These are phyloP conservation scores for Sphecodes monilicornis DNA, from an alignment of 2,888 invertebrate genomes.

Conservation along the genomic window DNA sequence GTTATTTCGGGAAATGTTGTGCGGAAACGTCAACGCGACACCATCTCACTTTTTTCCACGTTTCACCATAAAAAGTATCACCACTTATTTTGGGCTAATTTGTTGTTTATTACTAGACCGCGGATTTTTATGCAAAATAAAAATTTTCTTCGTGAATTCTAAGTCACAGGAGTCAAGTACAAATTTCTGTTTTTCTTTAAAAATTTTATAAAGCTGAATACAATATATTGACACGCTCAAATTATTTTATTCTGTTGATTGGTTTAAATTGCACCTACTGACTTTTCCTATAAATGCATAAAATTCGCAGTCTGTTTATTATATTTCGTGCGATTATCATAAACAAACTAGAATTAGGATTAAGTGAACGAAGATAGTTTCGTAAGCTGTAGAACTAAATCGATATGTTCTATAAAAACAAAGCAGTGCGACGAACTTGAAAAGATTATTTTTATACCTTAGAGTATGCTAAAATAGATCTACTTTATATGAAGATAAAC, in stretches of 20 bases:
- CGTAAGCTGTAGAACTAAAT: conserved; percentile 4
- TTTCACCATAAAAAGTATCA: not conserved
- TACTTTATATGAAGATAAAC: not conserved
- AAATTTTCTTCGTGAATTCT: too few relatives aligned
- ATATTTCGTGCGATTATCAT: not conserved
- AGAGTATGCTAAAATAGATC: conserved; percentile 23
- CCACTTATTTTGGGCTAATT: not conserved
- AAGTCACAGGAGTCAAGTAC: too few relatives aligned
- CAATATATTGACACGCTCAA: too few relatives aligned
- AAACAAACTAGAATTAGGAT: not conserved
- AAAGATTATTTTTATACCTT: conserved; percentile 30
- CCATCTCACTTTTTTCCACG: not conserved
- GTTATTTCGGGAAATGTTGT: conserved; percentile 46
- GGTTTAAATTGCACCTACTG: too few relatives aligned
- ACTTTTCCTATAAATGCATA: too few relatives aligned
- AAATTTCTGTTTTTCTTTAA: too few relatives aligned
- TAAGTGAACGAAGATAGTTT: not conserved
- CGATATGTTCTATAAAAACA: conserved; percentile 16
- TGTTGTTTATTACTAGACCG: too few relatives aligned
- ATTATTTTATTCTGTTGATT: too few relatives aligned
- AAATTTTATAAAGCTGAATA: too few relatives aligned
- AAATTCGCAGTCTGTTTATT: too few relatives aligned
- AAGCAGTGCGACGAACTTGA: not conserved
- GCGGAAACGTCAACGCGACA: conserved; percentile 23
- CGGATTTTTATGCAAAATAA: too few relatives aligned